Evolutionary conservation across 2,113 vertebrate genomes (phyloP), one percentile per base, ranked within the genome.

Genomic region (Delphinus delphis): DNA sequence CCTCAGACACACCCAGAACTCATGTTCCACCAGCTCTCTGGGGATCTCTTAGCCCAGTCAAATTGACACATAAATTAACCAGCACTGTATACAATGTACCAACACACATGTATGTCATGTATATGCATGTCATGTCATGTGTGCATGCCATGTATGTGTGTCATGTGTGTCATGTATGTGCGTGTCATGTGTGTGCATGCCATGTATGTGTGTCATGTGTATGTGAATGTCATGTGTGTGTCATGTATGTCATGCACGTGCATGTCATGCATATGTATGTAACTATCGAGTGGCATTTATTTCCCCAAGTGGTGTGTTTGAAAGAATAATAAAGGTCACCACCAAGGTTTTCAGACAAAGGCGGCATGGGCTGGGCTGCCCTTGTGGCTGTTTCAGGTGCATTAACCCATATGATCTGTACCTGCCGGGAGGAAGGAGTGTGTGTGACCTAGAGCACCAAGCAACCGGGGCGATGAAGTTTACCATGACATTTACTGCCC

Each of bases 321-420:
- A 23, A 41, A 13, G 70, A 31, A 20, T 2, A 74, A 9, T 3
- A 21, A 25, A 74, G 31, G 12, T 6, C 10, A 14, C 3, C 9
- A 11, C 12, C 6, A 20, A 18, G 13, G 8, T 23, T 8, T 41
- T 5, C 53, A 31, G 33, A 8, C 28, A 6, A 33, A 26, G 10
- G 15, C 12, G 1, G 55, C 3, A 1, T 0, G 0, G 4, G 23
- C n/a, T 47, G 6, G 23, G 28, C 6, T 9, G 63, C 55, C 31
- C 28, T 0, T 1, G 7, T 8, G 5, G 15, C 18, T 0, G 11
- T 31, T 31, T 20, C 8, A 3, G 58, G 26, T 0, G 3, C n/a
- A 0, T 28, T 8, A 8, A 44, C 5, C 14, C 23, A 3, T 0
- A 0, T 0, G 25, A 26, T 20, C 53, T 3, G 5, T 8, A 8